Evolutionary conservation across 2,797 vertebrate genomes (phyloP).

Genomic region (Coilia nasus): DNA sequence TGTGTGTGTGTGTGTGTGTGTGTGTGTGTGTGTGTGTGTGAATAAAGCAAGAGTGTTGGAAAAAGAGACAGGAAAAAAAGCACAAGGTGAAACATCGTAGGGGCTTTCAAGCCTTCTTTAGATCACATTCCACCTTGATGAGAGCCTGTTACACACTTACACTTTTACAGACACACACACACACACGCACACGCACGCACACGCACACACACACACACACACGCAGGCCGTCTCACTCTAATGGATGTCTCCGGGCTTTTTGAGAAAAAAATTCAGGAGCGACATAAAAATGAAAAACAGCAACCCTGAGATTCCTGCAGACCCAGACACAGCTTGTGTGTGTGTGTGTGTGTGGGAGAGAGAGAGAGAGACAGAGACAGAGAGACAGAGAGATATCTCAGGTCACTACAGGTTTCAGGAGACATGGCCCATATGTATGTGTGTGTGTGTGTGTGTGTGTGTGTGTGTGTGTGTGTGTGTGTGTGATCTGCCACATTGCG

Average conservation of each 20-base stretch:
- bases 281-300: not conserved
- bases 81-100: not conserved
- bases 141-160: not conserved
- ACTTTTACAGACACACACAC: not conserved
- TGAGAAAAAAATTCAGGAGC: not conserved
- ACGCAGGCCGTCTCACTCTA: no score
- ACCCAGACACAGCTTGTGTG: not conserved
- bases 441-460: not conserved
- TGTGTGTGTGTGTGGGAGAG: not conserved
- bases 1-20: no score
- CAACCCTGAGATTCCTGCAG: not conserved
- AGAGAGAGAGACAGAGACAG: no score
- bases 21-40: no score
- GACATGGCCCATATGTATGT: not conserved
- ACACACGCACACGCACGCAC: not conserved
- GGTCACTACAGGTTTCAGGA: no score
- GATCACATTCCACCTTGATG: not conserved
- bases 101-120: not conserved
- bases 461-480: constrained; percentile 6
- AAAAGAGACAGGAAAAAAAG: not conserved
- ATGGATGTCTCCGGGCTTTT: no score
- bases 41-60: not conserved
- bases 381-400: no score
- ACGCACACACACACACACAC: no score
- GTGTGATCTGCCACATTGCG: not conserved